Base-by-base conservation (phyloP, 2,113 vertebrate species). In the Tapirus terrestris region DNA sequence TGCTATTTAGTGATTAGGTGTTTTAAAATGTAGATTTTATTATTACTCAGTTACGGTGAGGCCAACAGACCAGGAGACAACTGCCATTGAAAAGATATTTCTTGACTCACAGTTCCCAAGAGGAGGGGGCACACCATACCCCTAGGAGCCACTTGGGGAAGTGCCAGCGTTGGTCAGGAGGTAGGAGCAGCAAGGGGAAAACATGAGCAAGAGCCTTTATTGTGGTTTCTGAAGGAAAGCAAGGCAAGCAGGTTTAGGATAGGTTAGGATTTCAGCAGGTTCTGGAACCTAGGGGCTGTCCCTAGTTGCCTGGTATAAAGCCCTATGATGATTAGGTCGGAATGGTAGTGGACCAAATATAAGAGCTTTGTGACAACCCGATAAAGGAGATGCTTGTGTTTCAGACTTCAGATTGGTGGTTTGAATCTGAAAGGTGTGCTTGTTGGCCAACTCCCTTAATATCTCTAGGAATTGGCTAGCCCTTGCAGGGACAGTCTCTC, bases 81-180 rank as follows among this genome's bases (percentile, higher is more conserved):
- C 18, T 51, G 33, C 33, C 33, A 48, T 96, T 95, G 93, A 97
- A 96, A 83, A 84, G 45, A 72, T 96, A 70, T 79, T 96, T 63
- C 13, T 96, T 96, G 89, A 88, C 70, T 97, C 95, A 53, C 60
- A 39, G 4, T 83, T 80, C 16, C 13, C 3, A 39, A 58, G 45
- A 61, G 45, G n/a, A 43, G 1, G 6, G 73, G 5, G 8, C 13
- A 29, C 16, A 25, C 0, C 12, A 6, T 2, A 23, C 9, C 36
- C 2, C 10, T 4, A 48, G 21, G 48, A 13, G 12, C 29, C 18
- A 33, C 29, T 1, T 2, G 39, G 58, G 33, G 43, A 84, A 56
- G 23, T 29, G 18, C 1, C 16, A n/a, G 29, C 48, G 3, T 51
- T 10, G n/a, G 36, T 48, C 23, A 27, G 51, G 20, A 68, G 13